Evolutionary conservation across 2,113 vertebrate genomes (phyloP).

Genomic region (Alces alces): DNA sequence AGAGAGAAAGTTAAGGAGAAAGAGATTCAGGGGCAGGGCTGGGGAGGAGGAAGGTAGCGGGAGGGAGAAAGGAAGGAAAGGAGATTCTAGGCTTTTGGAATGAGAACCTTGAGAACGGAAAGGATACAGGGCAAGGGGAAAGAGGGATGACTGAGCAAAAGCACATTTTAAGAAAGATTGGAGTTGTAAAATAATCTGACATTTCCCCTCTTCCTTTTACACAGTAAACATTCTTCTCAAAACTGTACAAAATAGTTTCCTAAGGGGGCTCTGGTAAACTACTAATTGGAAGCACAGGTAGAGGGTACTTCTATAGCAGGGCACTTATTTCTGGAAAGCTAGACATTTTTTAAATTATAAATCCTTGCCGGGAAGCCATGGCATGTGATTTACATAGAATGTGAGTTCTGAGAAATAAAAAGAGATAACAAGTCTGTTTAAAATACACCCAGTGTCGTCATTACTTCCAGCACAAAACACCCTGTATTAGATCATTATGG

Average conservation of each 20-base stretch:
- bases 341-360: background rate
- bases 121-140: background rate
- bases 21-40: background rate
- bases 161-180: background rate
- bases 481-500: background rate
- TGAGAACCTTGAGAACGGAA: background rate
- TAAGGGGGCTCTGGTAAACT: background rate
- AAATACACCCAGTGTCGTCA: background rate
- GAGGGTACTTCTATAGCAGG: background rate
- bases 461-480: background rate
- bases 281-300: background rate
- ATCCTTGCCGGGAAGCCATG: background rate
- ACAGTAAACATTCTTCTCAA: background rate
- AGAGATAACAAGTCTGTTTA: background rate
- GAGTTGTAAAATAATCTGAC: background rate
- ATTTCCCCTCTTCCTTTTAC: background rate
- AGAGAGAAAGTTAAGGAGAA: background rate
- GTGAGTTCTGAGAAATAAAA: background rate
- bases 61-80: background rate
- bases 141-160: background rate
- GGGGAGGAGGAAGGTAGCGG: background rate
- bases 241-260: background rate
- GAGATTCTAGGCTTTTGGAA: background rate
- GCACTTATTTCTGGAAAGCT: constrained; percentile 22
- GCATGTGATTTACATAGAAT: background rate